phyloP scores from a whole-genome alignment of 2,113 vertebrate species.

The Rhinoderma darwinii region DNA sequence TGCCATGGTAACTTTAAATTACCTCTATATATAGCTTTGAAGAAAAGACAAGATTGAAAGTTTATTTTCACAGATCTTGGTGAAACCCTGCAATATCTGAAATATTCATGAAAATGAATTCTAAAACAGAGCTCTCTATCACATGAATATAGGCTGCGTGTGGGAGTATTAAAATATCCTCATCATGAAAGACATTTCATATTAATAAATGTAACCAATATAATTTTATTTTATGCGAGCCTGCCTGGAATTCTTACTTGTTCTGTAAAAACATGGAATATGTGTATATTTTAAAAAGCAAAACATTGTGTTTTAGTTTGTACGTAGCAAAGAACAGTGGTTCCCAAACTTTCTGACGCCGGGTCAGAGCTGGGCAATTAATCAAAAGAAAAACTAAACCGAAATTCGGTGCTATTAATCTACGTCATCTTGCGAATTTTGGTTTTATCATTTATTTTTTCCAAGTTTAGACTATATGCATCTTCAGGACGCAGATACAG shows the following conservation, averaged over 20 bases:
- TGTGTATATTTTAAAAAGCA: neutral
- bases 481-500: too few species aligned
- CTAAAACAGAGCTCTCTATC: slow-evolving; percentile 33
- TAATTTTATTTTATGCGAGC: neutral
- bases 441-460: too few species aligned
- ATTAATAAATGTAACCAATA: slow-evolving; percentile 19
- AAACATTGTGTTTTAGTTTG: neutral
- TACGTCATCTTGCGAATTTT: too few species aligned
- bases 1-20: slow-evolving; percentile 71
- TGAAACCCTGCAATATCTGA: slow-evolving; percentile 49
- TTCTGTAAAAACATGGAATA: neutral
- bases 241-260: neutral
- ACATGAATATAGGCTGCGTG: slow-evolving; percentile 36
- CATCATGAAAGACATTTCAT: slow-evolving; percentile 6
- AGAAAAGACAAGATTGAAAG: slow-evolving; percentile 54
- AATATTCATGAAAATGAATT: slow-evolving; percentile 47
- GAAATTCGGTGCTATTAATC: too few species aligned
- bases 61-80: slow-evolving; percentile 57
- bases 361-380: too few species aligned
- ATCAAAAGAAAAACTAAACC: too few species aligned
- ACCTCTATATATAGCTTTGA: slow-evolving; percentile 60
- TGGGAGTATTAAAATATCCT: slow-evolving; percentile 42
- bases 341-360: too few species aligned
- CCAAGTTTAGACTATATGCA: too few species aligned
- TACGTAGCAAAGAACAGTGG: too few species aligned